A percentile compares a stretch with the other conserved stretches of the same genome.
These are phyloP conservation scores for Thalassarche chlororhynchos DNA, from an alignment of 2,113 vertebrate species.

Conservation along the genomic window DNA sequence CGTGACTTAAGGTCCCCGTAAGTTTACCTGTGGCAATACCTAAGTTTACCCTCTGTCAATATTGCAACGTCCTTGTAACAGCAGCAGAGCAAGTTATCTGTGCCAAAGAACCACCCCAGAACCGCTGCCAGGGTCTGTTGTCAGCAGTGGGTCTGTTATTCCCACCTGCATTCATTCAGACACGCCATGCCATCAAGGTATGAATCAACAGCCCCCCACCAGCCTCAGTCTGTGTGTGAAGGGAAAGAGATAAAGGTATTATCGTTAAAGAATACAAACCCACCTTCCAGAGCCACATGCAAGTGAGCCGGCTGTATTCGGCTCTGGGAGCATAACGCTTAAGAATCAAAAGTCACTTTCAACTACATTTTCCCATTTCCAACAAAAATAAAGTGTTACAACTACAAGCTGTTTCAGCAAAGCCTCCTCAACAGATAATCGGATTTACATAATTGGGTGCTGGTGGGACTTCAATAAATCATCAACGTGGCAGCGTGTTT, in stretches of 20 bases:
- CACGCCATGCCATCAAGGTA: fast-evolving
- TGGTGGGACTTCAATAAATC: conserved; percentile 74
- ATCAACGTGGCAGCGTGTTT: conserved; percentile 55
- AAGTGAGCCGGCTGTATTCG: fast-evolving
- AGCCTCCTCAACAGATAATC: conserved; percentile 79
- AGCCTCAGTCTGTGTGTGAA: background rate
- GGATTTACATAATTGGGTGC: conserved; percentile 79
- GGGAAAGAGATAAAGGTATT: background rate
- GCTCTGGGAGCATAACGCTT: background rate
- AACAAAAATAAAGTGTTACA: conserved; percentile 65
- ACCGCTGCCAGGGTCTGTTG: background rate
- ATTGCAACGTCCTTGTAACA: background rate
- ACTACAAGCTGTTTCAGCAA: conserved; percentile 75
- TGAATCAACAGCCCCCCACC: background rate
- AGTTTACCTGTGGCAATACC: background rate
- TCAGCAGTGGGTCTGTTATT: background rate
- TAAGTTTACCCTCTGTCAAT: background rate
- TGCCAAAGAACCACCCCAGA: background rate
- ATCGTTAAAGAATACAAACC: background rate
- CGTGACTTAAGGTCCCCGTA: background rate
- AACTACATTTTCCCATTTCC: conserved; percentile 55
- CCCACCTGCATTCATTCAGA: background rate
- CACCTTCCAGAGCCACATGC: background rate
- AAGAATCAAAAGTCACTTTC: conserved; percentile 24
- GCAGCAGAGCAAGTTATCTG: background rate